Base-by-base conservation (phyloP, 2,888 invertebrate genomes). In the Eubasilissa splendida region DNA sequence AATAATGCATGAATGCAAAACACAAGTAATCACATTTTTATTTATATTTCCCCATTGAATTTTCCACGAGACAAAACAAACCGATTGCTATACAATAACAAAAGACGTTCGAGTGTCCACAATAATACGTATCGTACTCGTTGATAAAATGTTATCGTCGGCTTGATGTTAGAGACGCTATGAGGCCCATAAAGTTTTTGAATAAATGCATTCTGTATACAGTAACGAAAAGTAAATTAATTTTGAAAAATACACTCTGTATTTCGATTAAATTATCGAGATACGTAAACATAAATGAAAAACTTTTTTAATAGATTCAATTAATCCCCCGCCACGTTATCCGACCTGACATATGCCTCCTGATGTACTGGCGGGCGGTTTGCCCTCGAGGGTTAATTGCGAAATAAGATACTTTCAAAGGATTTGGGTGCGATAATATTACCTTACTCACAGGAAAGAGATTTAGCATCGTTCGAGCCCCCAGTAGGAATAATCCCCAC, bases 401-500 rank as follows among this genome's bases (percentile, higher is more conserved):
- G 68, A 50, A 68, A 68, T 68, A n/a, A 50, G 68, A 68, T 68
- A 50, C 68, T 68, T 50, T 68, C 50, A 14, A 68, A 50, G 50
- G 14, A 50, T 68, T 68, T 50, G 52, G 66, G 68, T 14, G 42
- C 68, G n/a, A 31, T 63, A 42, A 33, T 63, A 63, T 63, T 63
- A 12, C 12, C 31, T 33, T 63, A 22, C 42, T 42, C 7, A 42
- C 7, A 42, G 42, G 42, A 42, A 4, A 42, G 42, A 7, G 31
- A 31, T 31, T 63, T 63, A 33, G 42, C 63, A 33, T 63, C 31
- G 11, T 11, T 33, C 11, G 33, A 63, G 12, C 63, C 31, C 9
- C 11, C 12, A 63, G 4, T 3, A 10, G 12, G 12, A 63, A 63
- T 63, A 63, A 42, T 5, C 4, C 42, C 42, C 42, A 7, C 42